phyloP scores from a whole-genome alignment of 2,888 invertebrate genomes.

The Anaspis maculata region DNA sequence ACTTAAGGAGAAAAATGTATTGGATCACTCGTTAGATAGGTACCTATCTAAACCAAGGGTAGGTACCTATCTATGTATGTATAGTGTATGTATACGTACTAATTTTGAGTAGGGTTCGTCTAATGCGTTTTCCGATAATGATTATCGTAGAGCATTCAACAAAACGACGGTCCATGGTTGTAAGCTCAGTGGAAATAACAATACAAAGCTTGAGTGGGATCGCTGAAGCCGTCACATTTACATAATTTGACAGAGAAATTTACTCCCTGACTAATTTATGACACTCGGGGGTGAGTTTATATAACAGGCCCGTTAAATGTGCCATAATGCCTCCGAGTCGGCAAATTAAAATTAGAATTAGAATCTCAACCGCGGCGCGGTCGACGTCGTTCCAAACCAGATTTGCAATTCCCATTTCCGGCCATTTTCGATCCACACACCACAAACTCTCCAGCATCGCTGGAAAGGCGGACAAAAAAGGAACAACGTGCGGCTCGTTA shows the following conservation, averaged over 20 bases:
- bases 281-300: slow-evolving; percentile 39
- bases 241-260: slow-evolving; percentile 43
- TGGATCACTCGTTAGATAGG: too few relatives aligned
- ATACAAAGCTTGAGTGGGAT: slow-evolving; percentile 27
- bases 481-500: not conserved
- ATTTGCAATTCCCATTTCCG: slow-evolving; percentile 16
- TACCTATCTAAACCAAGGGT: too few relatives aligned
- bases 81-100: too few relatives aligned
- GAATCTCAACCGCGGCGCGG: slow-evolving; percentile 14
- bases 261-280: slow-evolving; percentile 42
- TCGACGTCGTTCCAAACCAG: slow-evolving; percentile 7
- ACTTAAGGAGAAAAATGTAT: not conserved
- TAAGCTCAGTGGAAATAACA: slow-evolving; percentile 23
- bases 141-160: too few relatives aligned
- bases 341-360: slow-evolving; percentile 33
- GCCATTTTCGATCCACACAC: too few relatives aligned
- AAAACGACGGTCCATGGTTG: too few relatives aligned
- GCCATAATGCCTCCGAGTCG: slow-evolving; percentile 34
- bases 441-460: slow-evolving; percentile 3
- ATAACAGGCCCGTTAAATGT: slow-evolving; percentile 36
- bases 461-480: not conserved
- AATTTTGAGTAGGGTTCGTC: too few relatives aligned
- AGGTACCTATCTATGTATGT: too few relatives aligned
- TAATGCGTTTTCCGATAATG: too few relatives aligned
- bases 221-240: slow-evolving; percentile 37